phyloP scores from a whole-genome alignment of 1,140 invertebrate species.

The Holcopasites calliopsidis region DNA sequence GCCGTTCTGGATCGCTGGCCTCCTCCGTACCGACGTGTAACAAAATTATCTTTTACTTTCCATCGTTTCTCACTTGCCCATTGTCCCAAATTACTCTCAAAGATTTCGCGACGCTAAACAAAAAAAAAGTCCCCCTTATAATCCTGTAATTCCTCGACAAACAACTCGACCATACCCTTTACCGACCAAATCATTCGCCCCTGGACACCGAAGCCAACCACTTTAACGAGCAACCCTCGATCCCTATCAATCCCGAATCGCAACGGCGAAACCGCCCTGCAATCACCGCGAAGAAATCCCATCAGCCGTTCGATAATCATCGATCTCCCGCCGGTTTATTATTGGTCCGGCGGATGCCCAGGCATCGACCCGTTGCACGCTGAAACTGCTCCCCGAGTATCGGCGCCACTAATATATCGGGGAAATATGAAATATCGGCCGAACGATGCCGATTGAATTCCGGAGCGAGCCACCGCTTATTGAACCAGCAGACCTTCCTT shows the following conservation, averaged over 20 bases:
- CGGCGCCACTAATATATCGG: constrained; percentile 38
- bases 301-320: constrained; percentile 16
- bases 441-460: constrained; percentile 40
- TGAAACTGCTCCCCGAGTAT: constrained; percentile 10
- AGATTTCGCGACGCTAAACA: too few relatives aligned
- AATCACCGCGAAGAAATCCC: not conserved
- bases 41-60: constrained; percentile 44
- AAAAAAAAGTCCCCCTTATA: too few relatives aligned
- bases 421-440: constrained; percentile 45
- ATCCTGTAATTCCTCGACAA: too few relatives aligned
- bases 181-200: too few relatives aligned
- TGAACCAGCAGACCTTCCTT: constrained; percentile 24
- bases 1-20: constrained; percentile 35
- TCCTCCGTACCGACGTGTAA: constrained; percentile 35
- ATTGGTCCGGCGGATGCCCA: not conserved
- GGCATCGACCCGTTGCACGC: not conserved
- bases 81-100: not conserved
- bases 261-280: not conserved
- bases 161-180: too few relatives aligned
- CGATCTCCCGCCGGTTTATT: constrained; percentile 22
- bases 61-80: not conserved
- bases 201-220: too few relatives aligned
- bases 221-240: too few relatives aligned
- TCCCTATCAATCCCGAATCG: not conserved
- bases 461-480: constrained; percentile 20